Percentiles rank a stretch among this genome's conserved stretches.
These are phyloP conservation scores for Aplysia californica DNA, from an alignment of 1,140 invertebrate species.

Conservation along the genomic window DNA sequence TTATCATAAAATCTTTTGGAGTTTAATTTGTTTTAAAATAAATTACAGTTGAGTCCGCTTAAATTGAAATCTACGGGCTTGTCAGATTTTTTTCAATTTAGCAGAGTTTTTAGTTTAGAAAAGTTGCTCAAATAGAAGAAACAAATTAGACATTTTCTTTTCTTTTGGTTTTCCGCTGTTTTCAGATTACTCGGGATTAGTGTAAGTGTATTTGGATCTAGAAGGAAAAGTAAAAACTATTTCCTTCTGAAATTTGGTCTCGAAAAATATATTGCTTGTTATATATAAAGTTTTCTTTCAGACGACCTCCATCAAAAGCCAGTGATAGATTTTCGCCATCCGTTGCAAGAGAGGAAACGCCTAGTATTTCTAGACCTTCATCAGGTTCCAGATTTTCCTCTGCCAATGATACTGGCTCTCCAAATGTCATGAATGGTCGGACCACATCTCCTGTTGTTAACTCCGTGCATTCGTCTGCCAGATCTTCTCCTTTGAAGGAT, in stretches of 20 bases:
- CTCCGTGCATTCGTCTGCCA: constrained; percentile 28
- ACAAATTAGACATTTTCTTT: too few relatives aligned
- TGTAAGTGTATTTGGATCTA: too few relatives aligned
- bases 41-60: too few relatives aligned
- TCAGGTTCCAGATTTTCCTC: neutral
- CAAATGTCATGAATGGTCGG: constrained; percentile 18
- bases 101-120: too few relatives aligned
- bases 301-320: neutral
- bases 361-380: neutral
- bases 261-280: neutral
- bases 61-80: too few relatives aligned
- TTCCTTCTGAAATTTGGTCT: neutral
- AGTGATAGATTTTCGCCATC: constrained; percentile 17
- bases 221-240: neutral
- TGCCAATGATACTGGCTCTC: neutral
- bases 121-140: too few relatives aligned
- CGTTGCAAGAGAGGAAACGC: neutral
- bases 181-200: too few relatives aligned
- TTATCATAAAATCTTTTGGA: too few relatives aligned
- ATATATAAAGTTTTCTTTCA: neutral
- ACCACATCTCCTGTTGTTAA: neutral
- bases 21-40: too few relatives aligned
- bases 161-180: too few relatives aligned
- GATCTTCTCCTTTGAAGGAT: constrained; percentile 37
- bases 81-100: too few relatives aligned